Evolutionary conservation across 2,113 vertebrate species (phyloP).

Genomic region (Calyptomena viridis): DNA sequence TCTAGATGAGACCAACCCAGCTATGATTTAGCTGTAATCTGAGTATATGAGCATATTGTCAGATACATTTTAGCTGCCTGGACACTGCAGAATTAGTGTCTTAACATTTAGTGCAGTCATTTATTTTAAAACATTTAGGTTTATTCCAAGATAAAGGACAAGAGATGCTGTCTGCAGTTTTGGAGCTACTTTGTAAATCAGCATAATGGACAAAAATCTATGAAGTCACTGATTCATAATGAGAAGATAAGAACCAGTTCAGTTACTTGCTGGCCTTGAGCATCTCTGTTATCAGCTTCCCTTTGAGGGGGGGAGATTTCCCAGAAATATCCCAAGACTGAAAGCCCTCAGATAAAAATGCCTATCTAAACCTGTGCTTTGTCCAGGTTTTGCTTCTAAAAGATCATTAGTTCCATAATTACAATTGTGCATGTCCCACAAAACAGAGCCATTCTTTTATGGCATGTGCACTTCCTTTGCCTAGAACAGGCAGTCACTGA

Average conservation of each 20-base stretch:
- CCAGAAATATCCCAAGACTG: background rate
- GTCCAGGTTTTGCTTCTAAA: background rate
- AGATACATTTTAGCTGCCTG: background rate
- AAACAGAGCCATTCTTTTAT: background rate
- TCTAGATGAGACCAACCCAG: background rate
- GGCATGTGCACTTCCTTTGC: background rate
- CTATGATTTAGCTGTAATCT: background rate
- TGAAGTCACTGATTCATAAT: background rate
- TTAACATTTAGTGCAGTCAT: background rate
- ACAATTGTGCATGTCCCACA: background rate
- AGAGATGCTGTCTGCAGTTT: background rate
- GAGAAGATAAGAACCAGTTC: background rate
- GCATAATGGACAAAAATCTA: background rate
- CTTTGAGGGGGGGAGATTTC: background rate
- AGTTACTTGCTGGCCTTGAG: background rate
- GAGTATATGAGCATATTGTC: background rate
- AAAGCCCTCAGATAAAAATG: background rate
- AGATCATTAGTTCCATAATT: background rate
- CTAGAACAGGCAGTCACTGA: background rate
- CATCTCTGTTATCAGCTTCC: background rate
- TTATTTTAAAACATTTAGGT: background rate
- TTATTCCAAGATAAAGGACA: background rate
- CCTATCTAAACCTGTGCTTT: background rate
- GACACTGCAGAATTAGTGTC: background rate
- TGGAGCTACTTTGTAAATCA: background rate